phyloP scores from a whole-genome alignment of 2,113 vertebrate species.

The Anarrhichthys ocellatus region DNA sequence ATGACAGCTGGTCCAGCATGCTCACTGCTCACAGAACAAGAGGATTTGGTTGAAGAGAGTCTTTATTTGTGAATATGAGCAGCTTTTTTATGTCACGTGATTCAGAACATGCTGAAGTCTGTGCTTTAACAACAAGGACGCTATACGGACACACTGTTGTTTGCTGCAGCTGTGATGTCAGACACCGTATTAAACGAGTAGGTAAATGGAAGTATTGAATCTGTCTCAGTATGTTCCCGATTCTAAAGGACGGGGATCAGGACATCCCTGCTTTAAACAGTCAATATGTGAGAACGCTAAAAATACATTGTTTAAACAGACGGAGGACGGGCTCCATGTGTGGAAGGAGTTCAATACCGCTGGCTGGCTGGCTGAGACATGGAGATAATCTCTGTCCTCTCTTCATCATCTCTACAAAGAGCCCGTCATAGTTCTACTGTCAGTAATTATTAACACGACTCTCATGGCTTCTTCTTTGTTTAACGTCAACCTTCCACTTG shows the following conservation, averaged over 20 bases:
- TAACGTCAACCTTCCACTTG: conserved; percentile 13
- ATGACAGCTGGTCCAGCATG: too few relatives aligned
- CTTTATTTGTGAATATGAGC: background rate
- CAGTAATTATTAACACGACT: conserved; percentile 31
- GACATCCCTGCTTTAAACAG: background rate
- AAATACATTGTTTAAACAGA: conserved; percentile 16
- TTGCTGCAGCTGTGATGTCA: background rate
- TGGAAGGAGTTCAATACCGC: background rate
- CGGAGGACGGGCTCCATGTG: background rate
- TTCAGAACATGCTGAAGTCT: too few relatives aligned
- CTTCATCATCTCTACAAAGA: conserved; percentile 7
- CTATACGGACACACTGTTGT: too few relatives aligned
- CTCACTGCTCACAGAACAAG: background rate
- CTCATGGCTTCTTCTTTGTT: conserved; percentile 15
- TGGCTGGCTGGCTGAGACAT: background rate
- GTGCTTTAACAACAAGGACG: too few relatives aligned
- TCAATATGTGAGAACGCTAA: background rate
- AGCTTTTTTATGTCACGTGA: background rate
- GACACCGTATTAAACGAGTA: too few relatives aligned
- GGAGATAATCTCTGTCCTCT: conserved; percentile 26
- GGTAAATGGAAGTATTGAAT: background rate
- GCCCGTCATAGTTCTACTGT: conserved; percentile 2
- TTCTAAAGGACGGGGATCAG: background rate
- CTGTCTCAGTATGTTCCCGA: background rate
- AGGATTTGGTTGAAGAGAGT: background rate